Conservation (phyloP, 2,888 invertebrate species). For the Troides helena region DNA sequence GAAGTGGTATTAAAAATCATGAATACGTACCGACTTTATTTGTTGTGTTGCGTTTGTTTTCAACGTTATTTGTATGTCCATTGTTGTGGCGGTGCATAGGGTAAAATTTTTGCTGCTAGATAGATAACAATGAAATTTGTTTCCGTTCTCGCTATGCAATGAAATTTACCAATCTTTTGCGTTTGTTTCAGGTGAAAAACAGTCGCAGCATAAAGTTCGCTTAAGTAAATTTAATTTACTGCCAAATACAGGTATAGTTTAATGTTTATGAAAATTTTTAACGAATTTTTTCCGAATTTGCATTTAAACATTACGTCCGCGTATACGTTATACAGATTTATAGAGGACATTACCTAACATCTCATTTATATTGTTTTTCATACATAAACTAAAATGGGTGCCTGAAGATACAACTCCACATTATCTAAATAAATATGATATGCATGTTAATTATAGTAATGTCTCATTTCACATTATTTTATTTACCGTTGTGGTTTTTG, state of each 20-base stretch:
- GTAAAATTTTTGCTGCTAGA: slow-evolving; percentile 14
- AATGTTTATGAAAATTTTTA: slow-evolving; percentile 13
- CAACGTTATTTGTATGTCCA: slow-evolving; percentile 32
- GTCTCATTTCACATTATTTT: too few species aligned
- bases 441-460: too few species aligned
- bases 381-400: too few species aligned
- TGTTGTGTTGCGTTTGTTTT: slow-evolving; percentile 33
- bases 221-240: slow-evolving; percentile 28
- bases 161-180: slow-evolving; percentile 28
- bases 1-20: slow-evolving; percentile 38
- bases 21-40: slow-evolving; percentile 32
- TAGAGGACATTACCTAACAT: neutral
- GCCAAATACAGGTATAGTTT: slow-evolving; percentile 22
- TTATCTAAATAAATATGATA: too few species aligned
- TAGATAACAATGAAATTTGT: slow-evolving; percentile 27
- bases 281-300: neutral
- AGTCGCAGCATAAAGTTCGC: slow-evolving; percentile 23
- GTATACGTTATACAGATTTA: slow-evolving; percentile 1
- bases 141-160: slow-evolving; percentile 8
- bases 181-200: slow-evolving; percentile 26
- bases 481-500: too few species aligned
- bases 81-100: slow-evolving; percentile 20
- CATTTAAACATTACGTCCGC: neutral
- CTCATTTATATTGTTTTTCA: too few species aligned
- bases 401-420: too few species aligned